Evolutionary conservation across 2,797 vertebrate species (phyloP).

Genomic region (Melanogrammus aeglefinus): DNA sequence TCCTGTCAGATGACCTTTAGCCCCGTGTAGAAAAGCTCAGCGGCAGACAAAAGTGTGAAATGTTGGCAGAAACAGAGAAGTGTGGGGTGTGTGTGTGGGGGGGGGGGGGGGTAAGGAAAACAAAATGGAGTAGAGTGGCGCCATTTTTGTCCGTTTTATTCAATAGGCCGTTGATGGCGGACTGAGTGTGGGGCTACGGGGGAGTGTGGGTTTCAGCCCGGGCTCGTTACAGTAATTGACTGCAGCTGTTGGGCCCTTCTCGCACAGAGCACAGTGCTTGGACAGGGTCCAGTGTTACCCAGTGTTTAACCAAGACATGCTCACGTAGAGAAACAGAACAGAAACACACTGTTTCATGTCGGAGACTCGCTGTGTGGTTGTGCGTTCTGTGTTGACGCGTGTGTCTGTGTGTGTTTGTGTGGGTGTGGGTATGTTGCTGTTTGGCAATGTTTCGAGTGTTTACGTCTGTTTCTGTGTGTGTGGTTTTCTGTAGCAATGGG

Average conservation of each 20-base stretch:
- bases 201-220: conserved; percentile 36
- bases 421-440: too few species aligned
- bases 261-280: conserved; percentile 62
- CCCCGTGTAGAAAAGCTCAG: conserved; percentile 5
- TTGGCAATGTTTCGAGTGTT: too few species aligned
- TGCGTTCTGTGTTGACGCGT: too few species aligned
- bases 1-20: too few species aligned
- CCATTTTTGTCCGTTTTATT: background rate
- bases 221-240: conserved; percentile 70
- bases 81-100: too few species aligned
- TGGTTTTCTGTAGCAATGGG: too few species aligned
- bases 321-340: conserved; percentile 55
- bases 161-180: background rate
- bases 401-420: too few species aligned
- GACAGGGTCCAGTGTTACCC: conserved; percentile 50
- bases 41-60: conserved; percentile 31
- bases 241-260: conserved; percentile 66
- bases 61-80: too few species aligned
- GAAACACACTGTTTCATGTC: conserved; percentile 54
- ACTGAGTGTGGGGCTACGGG: conserved; percentile 3
- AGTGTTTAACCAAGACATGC: conserved; percentile 58
- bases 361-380: conserved; percentile 9
- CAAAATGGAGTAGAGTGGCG: too few species aligned
- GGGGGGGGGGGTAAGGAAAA: too few species aligned
- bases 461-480: too few species aligned